These are phyloP conservation scores for Dysmachus trigonus DNA, from an alignment of 2,888 invertebrate genomes.

Conservation along the genomic window DNA sequence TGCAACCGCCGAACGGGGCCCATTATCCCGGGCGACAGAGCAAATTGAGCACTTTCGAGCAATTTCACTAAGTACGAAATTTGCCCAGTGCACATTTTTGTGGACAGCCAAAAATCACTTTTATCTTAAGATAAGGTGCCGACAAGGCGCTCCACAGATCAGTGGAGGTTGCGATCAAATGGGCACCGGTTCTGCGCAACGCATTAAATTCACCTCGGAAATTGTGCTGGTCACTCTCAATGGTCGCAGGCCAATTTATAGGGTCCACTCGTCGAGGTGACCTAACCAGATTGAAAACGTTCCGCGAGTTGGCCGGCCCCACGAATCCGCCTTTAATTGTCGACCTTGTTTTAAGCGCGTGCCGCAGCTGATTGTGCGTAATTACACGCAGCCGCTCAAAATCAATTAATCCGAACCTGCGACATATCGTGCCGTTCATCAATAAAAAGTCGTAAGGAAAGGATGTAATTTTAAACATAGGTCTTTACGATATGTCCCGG, in stretches of 20 bases:
- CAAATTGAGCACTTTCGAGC: constrained; percentile 41
- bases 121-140: constrained; percentile 29
- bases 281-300: constrained; percentile 3
- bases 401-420: constrained; percentile 5
- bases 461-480: too few relatives aligned
- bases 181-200: not conserved
- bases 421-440: not conserved
- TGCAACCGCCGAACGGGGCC: not conserved
- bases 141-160: not conserved
- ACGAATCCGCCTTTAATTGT: not conserved
- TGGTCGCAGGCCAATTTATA: not conserved
- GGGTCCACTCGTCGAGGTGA: not conserved
- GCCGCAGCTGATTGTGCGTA: constrained; percentile 33
- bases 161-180: not conserved
- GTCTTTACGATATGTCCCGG: too few relatives aligned
- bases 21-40: constrained; percentile 35
- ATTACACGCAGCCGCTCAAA: constrained; percentile 30
- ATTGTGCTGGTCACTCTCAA: not conserved
- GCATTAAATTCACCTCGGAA: not conserved
- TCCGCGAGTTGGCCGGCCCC: not conserved
- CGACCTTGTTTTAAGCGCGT: constrained; percentile 42
- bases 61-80: constrained; percentile 39
- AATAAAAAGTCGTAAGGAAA: too few relatives aligned
- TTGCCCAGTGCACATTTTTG: constrained; percentile 18
- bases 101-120: constrained; percentile 33